Conservation (phyloP, 1,140 invertebrate genomes). For the Dendrolimus punctatus region DNA sequence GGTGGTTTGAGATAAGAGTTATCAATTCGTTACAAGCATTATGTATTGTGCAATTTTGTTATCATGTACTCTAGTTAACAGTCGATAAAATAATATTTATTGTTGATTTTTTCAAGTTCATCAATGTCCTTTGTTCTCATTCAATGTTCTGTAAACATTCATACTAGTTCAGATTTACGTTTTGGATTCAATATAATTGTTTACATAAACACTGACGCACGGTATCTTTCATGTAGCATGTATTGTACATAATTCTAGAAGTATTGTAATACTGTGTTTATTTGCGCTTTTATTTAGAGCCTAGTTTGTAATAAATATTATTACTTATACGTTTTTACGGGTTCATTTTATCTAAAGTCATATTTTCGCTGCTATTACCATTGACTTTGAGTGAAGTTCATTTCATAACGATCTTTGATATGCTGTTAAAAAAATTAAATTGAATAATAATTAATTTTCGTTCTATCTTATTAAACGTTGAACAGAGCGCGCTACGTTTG, state of each 20-base stretch:
- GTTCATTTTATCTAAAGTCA: too few relatives aligned
- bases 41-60: conserved; percentile 48
- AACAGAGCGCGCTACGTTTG: conserved; percentile 16
- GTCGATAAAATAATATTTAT: conserved; percentile 11
- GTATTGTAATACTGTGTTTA: conserved; percentile 3
- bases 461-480: too few relatives aligned
- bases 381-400: too few relatives aligned
- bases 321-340: too few relatives aligned
- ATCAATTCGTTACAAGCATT: conserved; percentile 33
- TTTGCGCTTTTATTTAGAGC: conserved; percentile 1
- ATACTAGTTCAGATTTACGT: conserved; percentile 13
- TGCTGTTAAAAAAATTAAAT: too few relatives aligned
- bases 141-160: conserved; percentile 14
- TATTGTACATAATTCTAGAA: conserved; percentile 5
- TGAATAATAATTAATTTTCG: too few relatives aligned
- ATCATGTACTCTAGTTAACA: conserved; percentile 24
- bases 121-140: conserved; percentile 19
- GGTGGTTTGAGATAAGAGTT: conserved; percentile 33
- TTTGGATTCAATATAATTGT: conserved; percentile 16
- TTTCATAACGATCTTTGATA: too few relatives aligned
- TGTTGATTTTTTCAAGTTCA: conserved; percentile 31
- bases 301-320: not conserved
- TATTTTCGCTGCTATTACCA: too few relatives aligned
- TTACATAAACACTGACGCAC: conserved; percentile 22
- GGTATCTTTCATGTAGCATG: conserved; percentile 9